These are phyloP conservation scores for Drosophila novamexicana DNA, from an alignment of 1,140 invertebrate species.

Conservation along the genomic window DNA sequence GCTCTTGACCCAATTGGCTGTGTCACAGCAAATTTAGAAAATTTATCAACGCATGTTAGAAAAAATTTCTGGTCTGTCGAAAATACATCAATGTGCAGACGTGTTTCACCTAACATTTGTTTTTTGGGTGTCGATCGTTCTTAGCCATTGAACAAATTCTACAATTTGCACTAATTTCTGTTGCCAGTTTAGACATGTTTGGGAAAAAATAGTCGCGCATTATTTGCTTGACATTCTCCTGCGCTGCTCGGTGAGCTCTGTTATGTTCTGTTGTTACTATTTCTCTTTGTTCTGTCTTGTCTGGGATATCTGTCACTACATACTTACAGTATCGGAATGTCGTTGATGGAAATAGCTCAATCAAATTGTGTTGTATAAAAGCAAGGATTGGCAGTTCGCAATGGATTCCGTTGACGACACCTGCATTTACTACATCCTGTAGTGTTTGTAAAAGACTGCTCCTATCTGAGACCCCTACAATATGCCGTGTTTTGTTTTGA, in stretches of 20 bases:
- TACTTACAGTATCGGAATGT: slow-evolving; percentile 5
- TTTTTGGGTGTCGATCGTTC: too few relatives aligned
- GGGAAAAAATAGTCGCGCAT: slow-evolving; percentile 6
- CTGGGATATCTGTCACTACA: not conserved
- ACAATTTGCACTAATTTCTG: slow-evolving; percentile 6
- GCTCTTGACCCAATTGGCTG: too few relatives aligned
- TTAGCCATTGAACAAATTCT: not conserved
- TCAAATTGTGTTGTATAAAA: not conserved
- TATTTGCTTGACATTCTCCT: slow-evolving; percentile 11
- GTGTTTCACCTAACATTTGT: not conserved
- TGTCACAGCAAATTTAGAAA: slow-evolving; percentile 9
- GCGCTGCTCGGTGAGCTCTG: slow-evolving; percentile 4
- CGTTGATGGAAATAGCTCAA: slow-evolving; percentile 8
- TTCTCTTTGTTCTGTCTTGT: not conserved
- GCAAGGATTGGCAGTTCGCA: slow-evolving; percentile 1
- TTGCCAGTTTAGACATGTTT: not conserved
- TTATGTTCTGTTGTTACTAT: not conserved
- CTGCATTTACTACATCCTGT: not conserved
- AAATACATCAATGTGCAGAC: slow-evolving; percentile 5
- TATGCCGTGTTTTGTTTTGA: slow-evolving; percentile 16
- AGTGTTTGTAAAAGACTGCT: not conserved
- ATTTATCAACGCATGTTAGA: slow-evolving; percentile 3
- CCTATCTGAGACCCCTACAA: not conserved
- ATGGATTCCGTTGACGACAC: slow-evolving; percentile 7
- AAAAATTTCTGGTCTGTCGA: slow-evolving; percentile 8